Evolutionary conservation across 92 coral and sea anemone genomes (phyloP), one percentile per base, ranked within the genome.

Genomic region (Paramuricea clavata): DNA sequence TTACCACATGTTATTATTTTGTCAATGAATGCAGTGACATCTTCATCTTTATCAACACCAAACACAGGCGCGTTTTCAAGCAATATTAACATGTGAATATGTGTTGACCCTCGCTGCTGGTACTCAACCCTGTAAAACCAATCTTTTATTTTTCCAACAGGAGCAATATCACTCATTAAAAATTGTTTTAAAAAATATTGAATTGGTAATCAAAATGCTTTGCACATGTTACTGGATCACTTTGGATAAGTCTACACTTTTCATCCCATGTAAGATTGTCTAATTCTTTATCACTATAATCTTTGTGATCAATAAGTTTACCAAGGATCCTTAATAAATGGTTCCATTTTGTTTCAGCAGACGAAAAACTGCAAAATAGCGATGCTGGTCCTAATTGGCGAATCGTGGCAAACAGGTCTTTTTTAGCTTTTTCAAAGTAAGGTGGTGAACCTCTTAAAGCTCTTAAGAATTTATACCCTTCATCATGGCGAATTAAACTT

Each of bases 251-350:
- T 54, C 62, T 54, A 19, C 62, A 54, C 19, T 54, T 54, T 13
- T 54, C 62, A 10, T 54, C 62, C 91, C 91, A 92, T 72, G 85
- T 85, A 13, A 92, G 62, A 23, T 85, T 89, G 21, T 89, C 71
- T 79, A 81, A 16, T 59, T 92, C 88, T n/a, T 61, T 17, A 85
- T 89, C 92, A 72, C 90, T 85, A 64, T 86, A 92, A 15, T 64
- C 35, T 50, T 85, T 92, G 13, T 86, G 39, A 83, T 92, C 95
- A 86, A 92, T 83, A 81, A 92, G 93, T 56, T 89, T 23, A 36
- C 91, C 93, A 60, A 92, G 81, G 32, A 92, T 89, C 82, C 91
- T 89, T 1, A 92, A 82, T 19, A 54, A 54, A 13, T 54, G 62
- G 19, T 10, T 54, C 62, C 62, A 54, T 54, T 54, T 54, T 19